A percentile compares a stretch with the other conserved stretches of the same genome.
Conservation (phyloP, 64 coral and sea anemone genomes). For the Montipora sp. region DNA sequence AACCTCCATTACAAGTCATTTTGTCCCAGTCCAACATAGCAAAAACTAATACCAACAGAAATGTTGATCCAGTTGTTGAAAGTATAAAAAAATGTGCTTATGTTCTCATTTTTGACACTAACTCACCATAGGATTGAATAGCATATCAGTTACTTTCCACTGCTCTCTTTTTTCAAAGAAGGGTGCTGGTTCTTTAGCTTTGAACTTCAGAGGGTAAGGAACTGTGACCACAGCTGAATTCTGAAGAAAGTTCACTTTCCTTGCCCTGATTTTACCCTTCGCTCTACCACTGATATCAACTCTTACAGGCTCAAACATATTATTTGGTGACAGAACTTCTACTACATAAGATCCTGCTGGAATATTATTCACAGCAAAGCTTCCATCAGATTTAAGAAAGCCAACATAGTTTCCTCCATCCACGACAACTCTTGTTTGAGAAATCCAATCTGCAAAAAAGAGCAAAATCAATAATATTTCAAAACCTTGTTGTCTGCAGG, state of each 20-base stretch:
- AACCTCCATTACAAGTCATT: too few relatives aligned
- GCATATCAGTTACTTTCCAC: conserved; percentile 94
- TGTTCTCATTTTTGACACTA: not conserved
- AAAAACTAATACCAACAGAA: too few relatives aligned
- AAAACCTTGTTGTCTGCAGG: too few relatives aligned
- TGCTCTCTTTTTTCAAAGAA: conserved; percentile 99
- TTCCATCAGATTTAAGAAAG: conserved; percentile 89
- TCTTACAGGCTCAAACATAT: conserved; percentile 94
- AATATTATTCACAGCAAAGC: conserved; percentile 86
- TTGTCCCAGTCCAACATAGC: too few relatives aligned
- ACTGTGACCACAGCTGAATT: conserved; percentile 95
- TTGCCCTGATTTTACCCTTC: conserved; percentile 94
- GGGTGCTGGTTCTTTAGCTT: conserved; percentile 85
- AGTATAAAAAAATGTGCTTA: too few relatives aligned
- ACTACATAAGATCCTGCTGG: conserved; percentile 96
- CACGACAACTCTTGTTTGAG: conserved; percentile 85
- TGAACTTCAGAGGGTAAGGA: conserved; percentile 92
- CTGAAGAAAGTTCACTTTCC: conserved; percentile 99
- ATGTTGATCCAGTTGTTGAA: too few relatives aligned
- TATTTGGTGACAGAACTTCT: conserved; percentile 94
- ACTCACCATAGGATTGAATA: conserved; percentile 99
- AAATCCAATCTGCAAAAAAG: conserved; percentile 84
- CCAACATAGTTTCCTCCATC: conserved; percentile 92
- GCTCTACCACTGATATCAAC: conserved; percentile 96
- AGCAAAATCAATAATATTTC: not conserved